phyloP scores from a whole-genome alignment of 2,888 invertebrate genomes.

The Platerodrilus igneus region DNA sequence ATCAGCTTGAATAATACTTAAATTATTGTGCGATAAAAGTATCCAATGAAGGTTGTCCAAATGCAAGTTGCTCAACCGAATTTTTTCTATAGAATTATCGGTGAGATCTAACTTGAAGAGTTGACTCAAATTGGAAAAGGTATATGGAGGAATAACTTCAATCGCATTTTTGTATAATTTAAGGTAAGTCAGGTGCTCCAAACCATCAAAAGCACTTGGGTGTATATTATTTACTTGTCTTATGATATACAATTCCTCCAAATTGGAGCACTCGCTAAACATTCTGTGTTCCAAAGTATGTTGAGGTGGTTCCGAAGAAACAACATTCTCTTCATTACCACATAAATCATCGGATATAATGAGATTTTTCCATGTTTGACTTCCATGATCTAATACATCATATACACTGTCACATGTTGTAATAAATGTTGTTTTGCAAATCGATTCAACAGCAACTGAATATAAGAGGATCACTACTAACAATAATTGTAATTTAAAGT shows the following conservation, averaged over 20 bases:
- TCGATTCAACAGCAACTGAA: slow-evolving; percentile 5
- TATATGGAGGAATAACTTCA: slow-evolving; percentile 13
- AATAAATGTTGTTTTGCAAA: slow-evolving; percentile 17
- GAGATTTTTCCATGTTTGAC: slow-evolving; percentile 19
- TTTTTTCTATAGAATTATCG: slow-evolving; percentile 19
- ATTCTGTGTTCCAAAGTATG: slow-evolving; percentile 13
- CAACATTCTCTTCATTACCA: no score
- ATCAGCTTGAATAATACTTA: slow-evolving; percentile 17
- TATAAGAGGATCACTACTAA: no score
- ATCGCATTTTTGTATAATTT: slow-evolving; percentile 21
- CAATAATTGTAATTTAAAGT: no score
- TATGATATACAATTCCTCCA: slow-evolving; percentile 22
- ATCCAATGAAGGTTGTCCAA: slow-evolving; percentile 12
- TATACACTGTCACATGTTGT: slow-evolving; percentile 21
- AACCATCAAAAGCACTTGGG: slow-evolving; percentile 15
- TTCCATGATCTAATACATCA: slow-evolving; percentile 18
- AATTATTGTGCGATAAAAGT: slow-evolving; percentile 19
- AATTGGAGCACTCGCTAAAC: slow-evolving; percentile 13
- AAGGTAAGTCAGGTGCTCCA: slow-evolving; percentile 16
- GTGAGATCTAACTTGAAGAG: slow-evolving; percentile 19
- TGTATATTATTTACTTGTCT: slow-evolving; percentile 14
- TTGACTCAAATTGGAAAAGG: slow-evolving; percentile 17
- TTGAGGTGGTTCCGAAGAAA: slow-evolving; percentile 1
- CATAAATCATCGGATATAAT: slow-evolving; percentile 16
- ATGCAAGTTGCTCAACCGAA: slow-evolving; percentile 15